phyloP scores from a whole-genome alignment of 1,140 invertebrate species.

The Brachionus paranguensis region DNA sequence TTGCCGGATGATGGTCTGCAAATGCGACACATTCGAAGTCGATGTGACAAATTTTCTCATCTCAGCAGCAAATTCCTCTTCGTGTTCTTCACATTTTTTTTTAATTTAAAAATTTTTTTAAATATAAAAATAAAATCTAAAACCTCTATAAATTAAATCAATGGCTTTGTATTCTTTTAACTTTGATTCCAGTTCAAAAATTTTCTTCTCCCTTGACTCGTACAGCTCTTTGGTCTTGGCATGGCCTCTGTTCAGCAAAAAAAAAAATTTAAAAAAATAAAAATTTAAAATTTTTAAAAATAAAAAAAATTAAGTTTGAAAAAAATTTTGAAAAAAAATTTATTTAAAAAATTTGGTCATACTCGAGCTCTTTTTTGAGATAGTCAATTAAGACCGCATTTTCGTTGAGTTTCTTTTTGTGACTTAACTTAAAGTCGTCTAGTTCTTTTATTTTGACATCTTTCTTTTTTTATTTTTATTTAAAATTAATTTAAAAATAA shows the following conservation, averaged over 20 bases:
- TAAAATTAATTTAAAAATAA: no score
- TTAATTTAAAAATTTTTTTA: background rate
- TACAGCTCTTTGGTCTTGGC: background rate
- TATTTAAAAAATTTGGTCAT: background rate
- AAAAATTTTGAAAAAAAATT: no score
- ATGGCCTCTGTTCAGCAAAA: background rate
- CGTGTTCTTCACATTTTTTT: background rate
- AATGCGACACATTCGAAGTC: background rate
- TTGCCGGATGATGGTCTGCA: slow-evolving; percentile 19
- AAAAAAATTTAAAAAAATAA: no score
- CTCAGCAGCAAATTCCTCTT: background rate
- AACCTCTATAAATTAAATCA: slow-evolving; percentile 31
- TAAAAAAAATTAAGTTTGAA: no score
- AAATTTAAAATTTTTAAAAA: no score
- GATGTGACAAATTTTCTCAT: slow-evolving; percentile 21
- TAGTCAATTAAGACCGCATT: slow-evolving; percentile 24
- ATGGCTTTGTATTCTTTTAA: slow-evolving; percentile 27
- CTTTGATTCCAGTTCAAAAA: slow-evolving; percentile 10
- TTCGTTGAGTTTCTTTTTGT: slow-evolving; percentile 34
- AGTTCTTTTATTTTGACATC: background rate
- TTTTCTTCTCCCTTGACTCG: slow-evolving; percentile 7
- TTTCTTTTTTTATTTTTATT: slow-evolving; percentile 8
- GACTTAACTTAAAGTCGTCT: slow-evolving; percentile 14
- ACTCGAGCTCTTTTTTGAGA: slow-evolving; percentile 37
- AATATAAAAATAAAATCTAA: background rate